Evolutionary conservation across 2,888 invertebrate species (phyloP).

Genomic region (Trissolcus brochymenae): DNA sequence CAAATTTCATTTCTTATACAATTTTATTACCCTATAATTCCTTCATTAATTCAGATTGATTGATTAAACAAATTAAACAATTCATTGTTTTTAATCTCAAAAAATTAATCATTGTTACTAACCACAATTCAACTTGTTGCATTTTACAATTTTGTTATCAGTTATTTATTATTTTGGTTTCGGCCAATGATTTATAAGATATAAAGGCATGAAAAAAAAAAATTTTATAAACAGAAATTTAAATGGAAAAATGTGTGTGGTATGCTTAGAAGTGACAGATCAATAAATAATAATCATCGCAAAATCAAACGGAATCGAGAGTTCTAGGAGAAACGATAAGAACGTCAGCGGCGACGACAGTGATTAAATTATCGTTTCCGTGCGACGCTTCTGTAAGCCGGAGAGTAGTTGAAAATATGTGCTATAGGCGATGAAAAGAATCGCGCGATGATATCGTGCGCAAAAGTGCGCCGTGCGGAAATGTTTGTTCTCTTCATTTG

Average conservation of each 20-base stretch:
- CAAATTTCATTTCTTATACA: too few species aligned
- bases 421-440: slow-evolving; percentile 56
- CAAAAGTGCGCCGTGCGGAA: slow-evolving; percentile 61
- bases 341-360: slow-evolving; percentile 58
- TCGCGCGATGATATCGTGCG: slow-evolving; percentile 55
- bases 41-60: too few species aligned
- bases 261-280: slow-evolving; percentile 4
- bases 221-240: too few species aligned
- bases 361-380: slow-evolving; percentile 63
- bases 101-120: slow-evolving; percentile 29
- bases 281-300: slow-evolving; percentile 41
- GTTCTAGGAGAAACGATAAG: slow-evolving; percentile 44
- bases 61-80: too few species aligned
- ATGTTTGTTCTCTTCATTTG: slow-evolving; percentile 60
- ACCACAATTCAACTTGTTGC: too few species aligned
- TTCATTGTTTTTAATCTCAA: slow-evolving; percentile 35
- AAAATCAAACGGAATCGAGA: slow-evolving; percentile 50
- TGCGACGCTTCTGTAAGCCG: slow-evolving; percentile 43
- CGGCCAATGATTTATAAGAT: too few species aligned
- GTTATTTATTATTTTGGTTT: too few species aligned
- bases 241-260: too few species aligned
- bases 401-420: slow-evolving; percentile 54
- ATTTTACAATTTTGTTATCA: too few species aligned
- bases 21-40: too few species aligned
- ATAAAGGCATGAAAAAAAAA: too few species aligned